Base-by-base conservation (phyloP, 2,888 invertebrate species). In the Caenorhabditis sulstoni region DNA sequence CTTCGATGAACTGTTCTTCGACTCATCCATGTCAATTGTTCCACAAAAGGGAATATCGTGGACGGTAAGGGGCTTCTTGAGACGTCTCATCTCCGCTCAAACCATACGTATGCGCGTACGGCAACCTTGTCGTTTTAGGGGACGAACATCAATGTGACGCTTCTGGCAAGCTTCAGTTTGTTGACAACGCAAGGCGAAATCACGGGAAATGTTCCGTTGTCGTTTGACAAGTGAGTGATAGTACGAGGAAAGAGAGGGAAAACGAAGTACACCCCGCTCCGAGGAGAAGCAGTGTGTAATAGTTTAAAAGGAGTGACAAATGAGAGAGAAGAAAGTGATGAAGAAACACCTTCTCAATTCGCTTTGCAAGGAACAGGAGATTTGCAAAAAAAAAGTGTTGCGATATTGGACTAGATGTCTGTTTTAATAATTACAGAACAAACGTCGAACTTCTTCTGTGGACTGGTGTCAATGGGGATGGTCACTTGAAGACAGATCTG, bases 401-500 rank as follows among this genome's bases (percentile, higher is more conserved):
- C 1, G 14, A 41, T 16, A 66, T 16, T 41, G 35, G 45, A 23
- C 29, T 23, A 20, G 29, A 50, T 39, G 18, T n/a, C 22, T n/a
- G 12, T 11, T 41, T 11, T 14, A 11, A 14, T 29, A 9, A 9
- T 80, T 85, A 9, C 81, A 87, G 87, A 50, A 86, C 87, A 0
- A 81, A 83, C 35, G 84, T 89, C 8, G 88, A 89, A 70, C 79
- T 89, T 47, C 79, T 83, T 12, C 75, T 89, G 12, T 85, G 82
- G 81, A 86, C 89, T 1, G 85, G 82, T 16, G 86, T 89, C n/a
- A 89, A 89, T 73, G 62, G 82, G 7, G 89, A 89, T 67, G 89
- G 89, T 0, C 89, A 89, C 70, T 78, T 89, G 59, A 89, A 89
- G 74, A 89, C 89, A 1, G 89, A 89, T 57, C 59, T 87, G 20